Conservation (phyloP, 2,113 vertebrate species). For the Phyllostomus hastatus region DNA sequence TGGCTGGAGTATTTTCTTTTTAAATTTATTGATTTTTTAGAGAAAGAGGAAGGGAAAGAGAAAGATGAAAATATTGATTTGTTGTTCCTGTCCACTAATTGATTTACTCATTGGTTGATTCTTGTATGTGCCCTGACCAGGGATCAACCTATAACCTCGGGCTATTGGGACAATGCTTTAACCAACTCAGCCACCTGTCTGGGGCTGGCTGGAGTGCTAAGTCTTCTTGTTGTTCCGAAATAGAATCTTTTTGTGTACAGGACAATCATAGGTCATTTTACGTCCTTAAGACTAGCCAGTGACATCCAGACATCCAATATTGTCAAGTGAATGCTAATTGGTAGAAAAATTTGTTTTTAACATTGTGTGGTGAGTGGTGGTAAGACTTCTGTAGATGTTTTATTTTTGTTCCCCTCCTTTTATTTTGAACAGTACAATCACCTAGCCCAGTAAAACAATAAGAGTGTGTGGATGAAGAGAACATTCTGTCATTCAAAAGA, state of each 20-base stretch:
- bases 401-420: slow-evolving; percentile 22
- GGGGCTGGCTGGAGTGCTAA: background rate
- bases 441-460: background rate
- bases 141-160: no score
- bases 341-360: background rate
- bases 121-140: no score
- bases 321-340: background rate
- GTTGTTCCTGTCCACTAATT: no score
- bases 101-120: no score
- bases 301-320: background rate
- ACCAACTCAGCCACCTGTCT: no score
- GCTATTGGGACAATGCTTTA: no score
- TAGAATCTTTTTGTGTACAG: background rate
- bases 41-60: no score
- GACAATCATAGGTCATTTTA: background rate
- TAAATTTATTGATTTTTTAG: no score
- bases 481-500: background rate
- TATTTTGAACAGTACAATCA: background rate
- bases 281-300: background rate
- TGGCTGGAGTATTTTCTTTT: background rate
- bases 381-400: background rate
- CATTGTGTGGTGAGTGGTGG: background rate
- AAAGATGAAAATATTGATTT: no score
- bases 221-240: background rate
- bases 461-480: background rate